Evolutionary conservation across 2,113 vertebrate species (phyloP), one percentile per base, ranked within the genome.

Genomic region (Phodopus roborovskii): DNA sequence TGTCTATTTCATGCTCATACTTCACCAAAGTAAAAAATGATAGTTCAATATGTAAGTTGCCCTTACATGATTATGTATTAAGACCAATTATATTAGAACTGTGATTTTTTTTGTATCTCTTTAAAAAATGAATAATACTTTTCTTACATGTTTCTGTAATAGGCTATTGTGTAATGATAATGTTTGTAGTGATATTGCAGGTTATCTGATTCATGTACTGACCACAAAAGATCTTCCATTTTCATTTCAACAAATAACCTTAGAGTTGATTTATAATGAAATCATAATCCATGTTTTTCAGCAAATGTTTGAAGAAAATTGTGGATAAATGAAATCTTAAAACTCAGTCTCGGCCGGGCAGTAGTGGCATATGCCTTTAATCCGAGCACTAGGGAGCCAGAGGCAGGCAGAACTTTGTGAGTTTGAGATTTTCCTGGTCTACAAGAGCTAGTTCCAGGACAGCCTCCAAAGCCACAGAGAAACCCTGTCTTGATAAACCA

Each of bases 1-100:
- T 10, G 96, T 45, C 24, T 97, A 39, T 36, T 96, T 96, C 96
- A 95, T 97, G 84, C 73, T 92, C 94, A 0, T 91, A 88, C 64
- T 96, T 98, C 88, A 94, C 30, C 28, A 89, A 62, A 97, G 68
- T 97, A 91, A 96, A 88, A 95, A 77, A 96, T 33, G 73, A 28
- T 88, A 78, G 83, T 45, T 94, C 81, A 97, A 17, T 95, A 95
- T 96, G 50, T 96, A 97, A 95, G 74, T 56, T 97, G 78, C 28
- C 96, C 77, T 94, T 86, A 60, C 79, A 90, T 71, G 48, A 92
- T 85, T 96, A 77, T 97, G 74, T 50, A 97, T 95, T 33, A 92
- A 96, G 93, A 82, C 33, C 70, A 95, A 95, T 94, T 96, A 97
- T 96, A 97, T 94, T 94, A 71, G 2, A 88, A 7, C 53, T 39